Evolutionary conservation across 2,113 vertebrate species (phyloP).

Genomic region (Scomber scombrus): DNA sequence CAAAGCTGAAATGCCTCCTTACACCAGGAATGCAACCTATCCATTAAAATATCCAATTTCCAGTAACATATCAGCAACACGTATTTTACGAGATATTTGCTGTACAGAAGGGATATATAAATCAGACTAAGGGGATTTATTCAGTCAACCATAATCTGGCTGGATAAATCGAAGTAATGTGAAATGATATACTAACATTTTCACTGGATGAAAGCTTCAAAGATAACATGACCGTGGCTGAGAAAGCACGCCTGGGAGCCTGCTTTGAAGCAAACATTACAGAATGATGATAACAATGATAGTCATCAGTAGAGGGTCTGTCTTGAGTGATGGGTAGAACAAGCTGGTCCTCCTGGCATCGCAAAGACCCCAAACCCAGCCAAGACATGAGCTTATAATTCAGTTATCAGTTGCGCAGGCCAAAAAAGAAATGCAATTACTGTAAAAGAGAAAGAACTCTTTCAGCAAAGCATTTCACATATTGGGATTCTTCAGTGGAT

Average conservation of each 20-base stretch:
- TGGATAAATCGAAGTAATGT: not conserved
- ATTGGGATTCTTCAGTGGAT: not conserved
- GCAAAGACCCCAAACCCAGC: constrained; percentile 41
- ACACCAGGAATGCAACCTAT: not conserved
- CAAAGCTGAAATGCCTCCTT: not conserved
- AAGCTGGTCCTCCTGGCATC: constrained; percentile 57
- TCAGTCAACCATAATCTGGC: not conserved
- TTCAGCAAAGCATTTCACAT: constrained; percentile 25
- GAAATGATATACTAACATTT: constrained; percentile 15
- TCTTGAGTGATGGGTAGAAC: constrained; percentile 54
- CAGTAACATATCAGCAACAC: constrained; percentile 11
- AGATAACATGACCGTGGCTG: constrained; percentile 26
- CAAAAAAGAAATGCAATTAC: constrained; percentile 40
- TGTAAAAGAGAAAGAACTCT: constrained; percentile 32
- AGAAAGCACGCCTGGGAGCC: constrained; percentile 34
- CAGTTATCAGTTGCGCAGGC: constrained; percentile 41
- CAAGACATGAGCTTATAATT: constrained; percentile 65
- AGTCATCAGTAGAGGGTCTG: constrained; percentile 36
- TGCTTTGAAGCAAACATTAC: constrained; percentile 50
- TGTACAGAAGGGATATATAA: not conserved
- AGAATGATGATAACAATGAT: constrained; percentile 59
- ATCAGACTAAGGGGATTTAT: not conserved
- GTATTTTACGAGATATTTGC: not conserved
- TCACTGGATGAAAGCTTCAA: constrained; percentile 29
- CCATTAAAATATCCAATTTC: constrained; percentile 5